A percentile compares a stretch with the other conserved stretches of the same genome.
phyloP scores from a whole-genome alignment of 2,888 invertebrate genomes.

The Ophioninae sp. region DNA sequence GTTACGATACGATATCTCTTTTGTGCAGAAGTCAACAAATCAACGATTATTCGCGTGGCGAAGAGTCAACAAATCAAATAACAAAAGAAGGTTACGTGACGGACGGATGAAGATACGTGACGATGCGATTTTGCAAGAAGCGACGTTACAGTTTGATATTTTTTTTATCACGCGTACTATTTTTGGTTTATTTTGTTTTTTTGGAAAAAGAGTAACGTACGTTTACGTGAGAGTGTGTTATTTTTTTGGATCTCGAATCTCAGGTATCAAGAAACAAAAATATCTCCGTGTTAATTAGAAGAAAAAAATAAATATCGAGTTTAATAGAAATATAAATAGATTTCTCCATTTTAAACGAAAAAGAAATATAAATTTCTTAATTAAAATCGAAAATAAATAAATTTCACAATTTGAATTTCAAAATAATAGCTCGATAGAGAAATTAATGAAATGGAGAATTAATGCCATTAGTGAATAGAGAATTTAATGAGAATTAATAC shows the following conservation, averaged over 20 bases:
- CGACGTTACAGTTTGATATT: constrained; percentile 42
- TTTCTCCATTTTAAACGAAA: no score
- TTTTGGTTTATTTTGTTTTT: not conserved
- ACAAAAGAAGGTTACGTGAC: constrained; percentile 57
- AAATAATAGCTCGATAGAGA: no score
- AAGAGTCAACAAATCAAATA: not conserved
- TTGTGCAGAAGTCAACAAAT: not conserved
- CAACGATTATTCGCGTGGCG: not conserved
- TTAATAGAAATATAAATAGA: no score
- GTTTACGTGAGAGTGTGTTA: not conserved
- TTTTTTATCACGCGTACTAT: constrained; percentile 28
- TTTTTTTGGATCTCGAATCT: not conserved
- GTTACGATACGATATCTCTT: not conserved
- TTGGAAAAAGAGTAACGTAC: constrained; percentile 37
- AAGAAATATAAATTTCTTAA: no score
- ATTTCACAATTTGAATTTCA: no score
- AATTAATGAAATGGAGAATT: no score
- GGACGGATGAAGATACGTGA: constrained; percentile 70
- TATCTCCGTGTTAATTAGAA: no score
- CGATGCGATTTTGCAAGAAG: constrained; percentile 64
- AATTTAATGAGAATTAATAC: no score
- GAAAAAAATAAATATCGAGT: no score
- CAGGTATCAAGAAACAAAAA: no score
- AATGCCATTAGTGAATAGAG: no score
- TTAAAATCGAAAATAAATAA: no score